These are phyloP conservation scores for Cariama cristata DNA, from an alignment of 2,113 vertebrate genomes.

Conservation along the genomic window DNA sequence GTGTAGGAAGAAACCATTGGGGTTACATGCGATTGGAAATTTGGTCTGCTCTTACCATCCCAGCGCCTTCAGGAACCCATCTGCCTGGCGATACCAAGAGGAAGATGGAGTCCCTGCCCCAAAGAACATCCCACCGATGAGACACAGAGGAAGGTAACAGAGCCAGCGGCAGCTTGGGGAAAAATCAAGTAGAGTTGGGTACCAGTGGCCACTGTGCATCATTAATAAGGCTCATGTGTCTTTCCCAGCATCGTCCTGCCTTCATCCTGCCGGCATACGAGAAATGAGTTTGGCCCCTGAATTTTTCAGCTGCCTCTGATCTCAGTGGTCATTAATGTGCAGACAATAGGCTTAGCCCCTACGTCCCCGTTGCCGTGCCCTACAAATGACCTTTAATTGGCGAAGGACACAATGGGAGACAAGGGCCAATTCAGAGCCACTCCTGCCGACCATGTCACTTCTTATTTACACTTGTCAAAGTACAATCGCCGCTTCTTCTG, in stretches of 20 bases:
- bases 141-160: background rate
- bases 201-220: rapidly evolving
- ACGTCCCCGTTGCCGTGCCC: background rate
- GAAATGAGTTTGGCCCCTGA: background rate
- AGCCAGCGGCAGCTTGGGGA: background rate
- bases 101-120: background rate
- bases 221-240: background rate
- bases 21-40: background rate
- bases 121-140: background rate
- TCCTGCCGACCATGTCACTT: constrained; percentile 4
- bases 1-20: background rate
- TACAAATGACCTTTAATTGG: constrained; percentile 49
- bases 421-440: background rate
- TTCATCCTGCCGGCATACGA: background rate
- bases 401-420: constrained; percentile 27
- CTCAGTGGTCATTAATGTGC: constrained; percentile 10
- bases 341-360: constrained; percentile 30
- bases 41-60: background rate
- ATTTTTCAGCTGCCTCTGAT: constrained; percentile 34
- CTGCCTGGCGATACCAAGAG: background rate
- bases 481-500: background rate
- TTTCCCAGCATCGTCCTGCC: background rate
- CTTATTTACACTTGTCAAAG: constrained; percentile 14
- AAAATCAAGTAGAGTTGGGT: background rate
- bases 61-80: background rate